Percentiles rank a stretch among this genome's conserved stretches.
phyloP scores from a whole-genome alignment of 1,140 invertebrate genomes.

The Eciton burchellii region DNA sequence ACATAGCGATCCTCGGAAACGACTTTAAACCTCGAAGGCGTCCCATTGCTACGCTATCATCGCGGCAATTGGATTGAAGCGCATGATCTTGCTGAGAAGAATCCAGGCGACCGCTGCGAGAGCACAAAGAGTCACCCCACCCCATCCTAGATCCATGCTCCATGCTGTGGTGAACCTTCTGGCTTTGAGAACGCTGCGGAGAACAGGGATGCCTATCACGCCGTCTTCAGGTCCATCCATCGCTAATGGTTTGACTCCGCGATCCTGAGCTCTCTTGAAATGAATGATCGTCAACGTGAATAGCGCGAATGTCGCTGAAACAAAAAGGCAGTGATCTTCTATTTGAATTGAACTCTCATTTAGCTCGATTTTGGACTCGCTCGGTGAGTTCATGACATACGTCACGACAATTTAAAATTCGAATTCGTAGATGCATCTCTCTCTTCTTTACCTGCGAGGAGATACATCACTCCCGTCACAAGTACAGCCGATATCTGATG shows the following conservation, averaged over 20 bases:
- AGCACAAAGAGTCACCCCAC: conserved; percentile 91
- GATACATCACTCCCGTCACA: conserved; percentile 96
- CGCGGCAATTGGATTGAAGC: conserved; percentile 92
- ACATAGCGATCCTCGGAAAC: conserved; percentile 58
- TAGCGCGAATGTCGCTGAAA: conserved; percentile 93
- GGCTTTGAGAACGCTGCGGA: conserved; percentile 85
- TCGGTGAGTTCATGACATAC: too few relatives aligned
- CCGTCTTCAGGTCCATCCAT: conserved; percentile 89
- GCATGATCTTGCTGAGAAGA: conserved; percentile 94
- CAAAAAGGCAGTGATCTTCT: background rate
- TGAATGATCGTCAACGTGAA: conserved; percentile 96
- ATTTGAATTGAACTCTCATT: background rate
- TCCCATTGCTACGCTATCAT: conserved; percentile 88
- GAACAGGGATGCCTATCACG: conserved; percentile 87
- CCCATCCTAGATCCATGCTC: conserved; percentile 94
- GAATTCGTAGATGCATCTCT: background rate
- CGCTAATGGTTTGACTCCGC: conserved; percentile 80
- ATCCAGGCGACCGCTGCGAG: conserved; percentile 94
- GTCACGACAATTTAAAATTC: background rate
- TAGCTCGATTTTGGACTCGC: too few relatives aligned
- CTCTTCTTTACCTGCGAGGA: conserved; percentile 91
- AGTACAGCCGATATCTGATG: conserved; percentile 95
- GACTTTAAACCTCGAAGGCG: conserved; percentile 78
- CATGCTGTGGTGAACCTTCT: conserved; percentile 92
- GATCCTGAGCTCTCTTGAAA: conserved; percentile 92